Conservation (phyloP, 2,113 vertebrate genomes). For the Megaceryle torquata region DNA sequence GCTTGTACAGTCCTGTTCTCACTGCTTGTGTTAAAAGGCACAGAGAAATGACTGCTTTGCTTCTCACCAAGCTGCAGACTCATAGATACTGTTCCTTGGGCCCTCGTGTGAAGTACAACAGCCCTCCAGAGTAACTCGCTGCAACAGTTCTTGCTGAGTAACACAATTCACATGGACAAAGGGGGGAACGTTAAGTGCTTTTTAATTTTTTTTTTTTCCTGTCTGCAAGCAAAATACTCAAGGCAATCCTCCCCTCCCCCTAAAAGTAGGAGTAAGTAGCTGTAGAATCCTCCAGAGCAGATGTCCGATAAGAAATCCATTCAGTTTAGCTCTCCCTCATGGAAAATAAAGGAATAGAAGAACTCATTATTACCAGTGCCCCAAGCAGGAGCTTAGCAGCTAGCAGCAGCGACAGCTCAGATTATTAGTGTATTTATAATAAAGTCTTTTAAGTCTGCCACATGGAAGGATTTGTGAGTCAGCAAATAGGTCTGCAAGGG, state of each 20-base stretch:
- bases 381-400: constrained; percentile 36
- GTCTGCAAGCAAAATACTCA: background rate
- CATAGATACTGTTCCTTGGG: background rate
- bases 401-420: constrained; percentile 1
- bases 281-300: background rate
- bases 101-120: background rate
- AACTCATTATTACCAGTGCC: background rate
- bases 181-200: background rate
- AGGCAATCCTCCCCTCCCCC: background rate
- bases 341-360: constrained; percentile 32
- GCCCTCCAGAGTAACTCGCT: background rate
- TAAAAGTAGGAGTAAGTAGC: background rate
- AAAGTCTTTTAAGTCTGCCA: constrained; percentile 50
- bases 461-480: constrained; percentile 58
- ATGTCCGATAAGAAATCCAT: constrained; percentile 2
- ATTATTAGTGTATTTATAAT: constrained; percentile 64
- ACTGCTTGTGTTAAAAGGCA: background rate
- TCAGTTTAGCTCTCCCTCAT: background rate
- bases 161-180: background rate
- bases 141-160: background rate
- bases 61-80: background rate
- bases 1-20: background rate
- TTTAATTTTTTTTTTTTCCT: background rate
- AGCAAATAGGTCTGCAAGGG: constrained; percentile 31
- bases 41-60: background rate